Evolutionary conservation across 2,113 vertebrate genomes (phyloP), one percentile per base, ranked within the genome.

Genomic region (Glaucidium brasilianum): DNA sequence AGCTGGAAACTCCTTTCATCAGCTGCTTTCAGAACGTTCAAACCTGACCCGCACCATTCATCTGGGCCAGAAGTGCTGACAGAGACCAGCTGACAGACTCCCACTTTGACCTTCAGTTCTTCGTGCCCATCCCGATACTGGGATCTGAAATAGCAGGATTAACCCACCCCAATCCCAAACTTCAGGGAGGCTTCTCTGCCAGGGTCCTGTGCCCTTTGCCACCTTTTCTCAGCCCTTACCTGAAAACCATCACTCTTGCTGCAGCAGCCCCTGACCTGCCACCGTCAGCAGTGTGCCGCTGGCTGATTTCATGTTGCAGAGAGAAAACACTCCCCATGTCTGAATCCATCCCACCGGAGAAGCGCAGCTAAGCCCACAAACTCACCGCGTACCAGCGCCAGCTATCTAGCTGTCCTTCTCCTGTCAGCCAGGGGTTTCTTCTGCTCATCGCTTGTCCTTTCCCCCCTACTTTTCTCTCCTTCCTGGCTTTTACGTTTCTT

Each of bases 81-180:
- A 9, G 60, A 73, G 23, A 62, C 10, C 15, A 47, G 22, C 45
- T 92, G 67, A 82, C 0, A 3, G 55, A 47, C 6, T 58, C 47
- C 19, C 1, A 0, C 34, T 89, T 79, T 1, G 1, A 29, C 49
- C 47, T 88, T 39, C 52, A 52, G 43, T 10, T 66, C 56, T 49
- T 81, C 39, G 3, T 64, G 23, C 19, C 69, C 1, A 0, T 39
- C 23, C 34, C 0, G 0, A 80, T 35, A 19, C 8, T 18, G 12
- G 49, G 60, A 56, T 39, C 10, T 47, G 63, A 74, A 88, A 17
- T 0, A 52, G 12, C n/a, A 41, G 11, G 43, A 66, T 72, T 49
- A 73, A 75, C 21, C 26, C 69, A 19, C 50, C 37, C 69, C 66
- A 35, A 6, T 26, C 29, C 18, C 5, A 4, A 5, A 26, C 27